These are phyloP conservation scores for Urocyon cinereoargenteus DNA, from an alignment of 2,797 vertebrate genomes.

Conservation along the genomic window DNA sequence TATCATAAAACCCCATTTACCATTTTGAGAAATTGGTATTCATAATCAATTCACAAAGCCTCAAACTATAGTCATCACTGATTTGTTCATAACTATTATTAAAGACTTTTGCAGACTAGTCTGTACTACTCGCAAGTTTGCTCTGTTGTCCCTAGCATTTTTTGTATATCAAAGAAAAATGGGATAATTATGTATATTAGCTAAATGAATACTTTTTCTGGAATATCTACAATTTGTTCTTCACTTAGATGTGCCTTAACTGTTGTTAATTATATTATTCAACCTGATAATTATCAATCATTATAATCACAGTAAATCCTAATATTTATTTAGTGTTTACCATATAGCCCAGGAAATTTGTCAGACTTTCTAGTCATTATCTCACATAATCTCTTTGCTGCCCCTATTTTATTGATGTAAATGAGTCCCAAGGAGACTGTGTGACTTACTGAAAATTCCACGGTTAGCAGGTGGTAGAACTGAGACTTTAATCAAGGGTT, in stretches of 20 bases:
- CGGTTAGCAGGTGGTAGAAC: neutral
- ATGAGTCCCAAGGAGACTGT: neutral
- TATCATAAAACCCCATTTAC: neutral
- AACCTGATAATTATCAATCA: neutral
- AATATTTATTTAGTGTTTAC: neutral
- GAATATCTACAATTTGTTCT: neutral
- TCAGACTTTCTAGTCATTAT: neutral
- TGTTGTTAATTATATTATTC: neutral
- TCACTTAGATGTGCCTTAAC: neutral
- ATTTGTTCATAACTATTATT: neutral
- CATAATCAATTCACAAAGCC: neutral
- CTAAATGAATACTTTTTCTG: neutral
- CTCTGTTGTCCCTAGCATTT: neutral
- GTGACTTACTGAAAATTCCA: neutral
- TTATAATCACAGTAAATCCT: neutral
- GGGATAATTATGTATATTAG: neutral
- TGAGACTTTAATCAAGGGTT: neutral
- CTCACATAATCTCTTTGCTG: neutral
- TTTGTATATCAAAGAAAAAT: neutral
- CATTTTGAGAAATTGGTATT: neutral
- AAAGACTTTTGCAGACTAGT: neutral
- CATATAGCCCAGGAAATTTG: neutral
- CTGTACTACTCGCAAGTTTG: neutral
- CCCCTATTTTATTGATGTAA: neutral
- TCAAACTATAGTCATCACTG: neutral